These are phyloP conservation scores for Mesembrinibis cayennensis DNA, from an alignment of 2,113 vertebrate species.

Conservation along the genomic window DNA sequence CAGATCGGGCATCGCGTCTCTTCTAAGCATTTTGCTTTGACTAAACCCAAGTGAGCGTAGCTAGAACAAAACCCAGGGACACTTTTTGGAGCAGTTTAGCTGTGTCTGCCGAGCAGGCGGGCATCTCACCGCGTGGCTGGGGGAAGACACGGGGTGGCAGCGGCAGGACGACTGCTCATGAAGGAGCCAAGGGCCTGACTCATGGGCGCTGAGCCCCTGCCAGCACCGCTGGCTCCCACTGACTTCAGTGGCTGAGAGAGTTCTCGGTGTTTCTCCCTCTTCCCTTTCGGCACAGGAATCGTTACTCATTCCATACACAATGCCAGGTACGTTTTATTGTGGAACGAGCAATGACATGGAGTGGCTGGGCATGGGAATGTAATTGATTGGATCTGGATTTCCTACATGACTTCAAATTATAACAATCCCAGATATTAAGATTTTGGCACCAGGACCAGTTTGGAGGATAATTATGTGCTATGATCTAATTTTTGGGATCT, in stretches of 20 bases:
- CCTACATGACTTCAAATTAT: constrained; percentile 60
- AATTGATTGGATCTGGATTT: constrained; percentile 55
- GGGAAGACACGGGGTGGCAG: background rate
- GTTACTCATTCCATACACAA: constrained; percentile 74
- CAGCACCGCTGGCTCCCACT: background rate
- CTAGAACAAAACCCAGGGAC: background rate
- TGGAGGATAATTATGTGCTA: constrained; percentile 23
- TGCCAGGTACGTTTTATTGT: constrained; percentile 70
- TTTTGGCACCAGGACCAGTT: background rate
- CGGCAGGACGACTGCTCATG: background rate
- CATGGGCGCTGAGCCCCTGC: background rate
- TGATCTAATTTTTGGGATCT: constrained; percentile 62
- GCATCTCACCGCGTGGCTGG: background rate
- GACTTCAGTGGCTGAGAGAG: constrained; percentile 44
- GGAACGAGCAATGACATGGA: constrained; percentile 57
- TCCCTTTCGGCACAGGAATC: constrained; percentile 63
- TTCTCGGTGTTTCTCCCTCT: constrained; percentile 40
- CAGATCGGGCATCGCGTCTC: fast-evolving
- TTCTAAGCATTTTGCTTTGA: background rate
- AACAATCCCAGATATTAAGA: constrained; percentile 50
- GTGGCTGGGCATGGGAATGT: constrained; percentile 68
- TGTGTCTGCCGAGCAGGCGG: background rate
- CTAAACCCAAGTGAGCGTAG: fast-evolving
- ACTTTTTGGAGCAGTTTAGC: background rate
- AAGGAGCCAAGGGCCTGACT: background rate